Conservation (phyloP, 37 sponge, comb jelly and placozoan genomes). For the Chondrilla cf. caribensis region DNA sequence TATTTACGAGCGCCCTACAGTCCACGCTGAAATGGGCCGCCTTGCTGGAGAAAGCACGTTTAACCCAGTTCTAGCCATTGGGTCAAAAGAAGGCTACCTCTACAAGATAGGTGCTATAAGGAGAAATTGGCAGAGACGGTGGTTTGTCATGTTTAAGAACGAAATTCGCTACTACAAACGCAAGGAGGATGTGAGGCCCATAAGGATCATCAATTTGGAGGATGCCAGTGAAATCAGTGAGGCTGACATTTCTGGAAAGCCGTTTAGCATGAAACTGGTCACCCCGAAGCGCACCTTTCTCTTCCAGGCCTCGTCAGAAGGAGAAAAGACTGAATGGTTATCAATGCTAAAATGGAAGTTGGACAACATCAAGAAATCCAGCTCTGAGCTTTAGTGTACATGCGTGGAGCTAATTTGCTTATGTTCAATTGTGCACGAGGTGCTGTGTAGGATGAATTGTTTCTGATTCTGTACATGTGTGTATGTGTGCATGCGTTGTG, state of each 20-base stretch:
- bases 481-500: too few species aligned
- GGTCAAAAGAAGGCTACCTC: conserved; percentile 69
- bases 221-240: conserved; percentile 42
- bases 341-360: conserved; percentile 51
- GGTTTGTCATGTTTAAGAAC: conserved; percentile 68
- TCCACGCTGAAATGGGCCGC: conserved; percentile 8
- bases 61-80: neutral
- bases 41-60: neutral
- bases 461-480: too few species aligned
- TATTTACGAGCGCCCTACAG: conserved; percentile 39
- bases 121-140: conserved; percentile 64
- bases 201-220: conserved; percentile 46
- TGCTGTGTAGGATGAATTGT: too few species aligned
- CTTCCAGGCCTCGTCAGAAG: conserved; percentile 40
- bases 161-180: conserved; percentile 62
- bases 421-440: too few species aligned
- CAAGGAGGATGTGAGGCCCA: conserved; percentile 32
- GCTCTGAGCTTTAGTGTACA: neutral
- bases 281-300: conserved; percentile 52
- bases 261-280: conserved; percentile 57
- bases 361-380: neutral
- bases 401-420: too few species aligned
- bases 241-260: conserved; percentile 29
- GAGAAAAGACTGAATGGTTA: conserved; percentile 65
- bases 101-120: conserved; percentile 61